phyloP scores from a whole-genome alignment of 2,888 invertebrate species.

The Lasioglossum villosulum region DNA sequence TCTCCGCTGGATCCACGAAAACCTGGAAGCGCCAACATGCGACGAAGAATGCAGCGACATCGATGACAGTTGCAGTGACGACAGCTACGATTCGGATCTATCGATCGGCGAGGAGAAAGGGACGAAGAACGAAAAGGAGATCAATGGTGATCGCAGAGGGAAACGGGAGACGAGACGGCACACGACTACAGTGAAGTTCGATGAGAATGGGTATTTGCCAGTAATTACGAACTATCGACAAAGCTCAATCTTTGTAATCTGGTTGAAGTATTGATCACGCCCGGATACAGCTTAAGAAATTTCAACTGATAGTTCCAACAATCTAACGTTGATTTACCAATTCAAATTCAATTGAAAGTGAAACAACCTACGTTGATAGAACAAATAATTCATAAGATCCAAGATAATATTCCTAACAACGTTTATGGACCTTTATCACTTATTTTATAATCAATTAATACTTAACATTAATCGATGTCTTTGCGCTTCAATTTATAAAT shows the following conservation, averaged over 20 bases:
- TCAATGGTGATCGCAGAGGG: constrained; percentile 54
- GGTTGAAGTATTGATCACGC: constrained; percentile 28
- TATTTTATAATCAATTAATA: neutral
- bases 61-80: constrained; percentile 80
- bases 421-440: neutral
- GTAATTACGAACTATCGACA: constrained; percentile 50
- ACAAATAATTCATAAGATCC: neutral
- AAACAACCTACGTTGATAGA: neutral
- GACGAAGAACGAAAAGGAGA: constrained; percentile 61
- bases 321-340: constrained; percentile 4
- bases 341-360: constrained; percentile 23
- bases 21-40: constrained; percentile 77
- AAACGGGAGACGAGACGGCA: constrained; percentile 71
- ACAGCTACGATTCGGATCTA: constrained; percentile 78
- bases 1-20: constrained; percentile 80
- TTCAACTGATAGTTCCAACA: constrained; percentile 2
- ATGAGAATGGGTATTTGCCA: constrained; percentile 68
- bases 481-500: neutral
- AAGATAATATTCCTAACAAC: neutral
- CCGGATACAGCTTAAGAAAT: constrained; percentile 7
- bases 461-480: neutral
- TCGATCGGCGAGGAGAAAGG: constrained; percentile 55
- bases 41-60: constrained; percentile 81
- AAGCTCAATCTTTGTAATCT: constrained; percentile 28
- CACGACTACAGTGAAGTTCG: constrained; percentile 69